phyloP scores from a whole-genome alignment of 2,888 invertebrate genomes.

The Dolichopus griseipennis region DNA sequence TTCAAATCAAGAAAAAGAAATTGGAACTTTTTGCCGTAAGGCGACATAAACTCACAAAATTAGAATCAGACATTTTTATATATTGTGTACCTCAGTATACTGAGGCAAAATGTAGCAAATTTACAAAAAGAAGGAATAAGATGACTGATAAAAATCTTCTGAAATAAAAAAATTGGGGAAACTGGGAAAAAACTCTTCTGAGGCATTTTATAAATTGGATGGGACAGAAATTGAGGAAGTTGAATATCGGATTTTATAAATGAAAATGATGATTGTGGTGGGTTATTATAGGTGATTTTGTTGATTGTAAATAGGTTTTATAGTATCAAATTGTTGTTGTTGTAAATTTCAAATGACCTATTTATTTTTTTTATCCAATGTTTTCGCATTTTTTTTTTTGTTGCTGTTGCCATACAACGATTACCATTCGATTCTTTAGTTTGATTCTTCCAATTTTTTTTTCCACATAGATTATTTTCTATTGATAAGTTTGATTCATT shows the following conservation, averaged over 20 bases:
- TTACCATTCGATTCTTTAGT: neutral
- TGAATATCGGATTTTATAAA: neutral
- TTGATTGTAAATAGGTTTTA: neutral
- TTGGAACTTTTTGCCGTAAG: neutral
- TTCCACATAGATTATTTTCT: neutral
- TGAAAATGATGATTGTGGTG: neutral
- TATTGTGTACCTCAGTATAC: too few relatives aligned
- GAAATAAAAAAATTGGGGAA: too few relatives aligned
- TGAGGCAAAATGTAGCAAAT: too few relatives aligned
- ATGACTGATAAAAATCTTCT: too few relatives aligned
- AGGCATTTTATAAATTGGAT: too few relatives aligned
- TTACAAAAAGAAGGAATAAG: too few relatives aligned
- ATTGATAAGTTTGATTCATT: neutral
- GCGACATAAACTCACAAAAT: neutral
- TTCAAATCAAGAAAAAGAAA: neutral
- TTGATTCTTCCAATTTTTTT: neutral
- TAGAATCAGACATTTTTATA: too few relatives aligned
- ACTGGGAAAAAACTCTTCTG: too few relatives aligned
- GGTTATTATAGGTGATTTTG: neutral
- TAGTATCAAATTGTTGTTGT: too few relatives aligned
- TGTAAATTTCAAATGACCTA: neutral
- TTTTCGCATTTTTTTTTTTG: too few relatives aligned
- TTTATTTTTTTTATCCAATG: neutral
- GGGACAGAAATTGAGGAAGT: too few relatives aligned
- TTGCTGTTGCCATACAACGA: neutral